These are phyloP conservation scores for Sebastes cheni DNA, from an alignment of 2,797 vertebrate species.

Conservation along the genomic window DNA sequence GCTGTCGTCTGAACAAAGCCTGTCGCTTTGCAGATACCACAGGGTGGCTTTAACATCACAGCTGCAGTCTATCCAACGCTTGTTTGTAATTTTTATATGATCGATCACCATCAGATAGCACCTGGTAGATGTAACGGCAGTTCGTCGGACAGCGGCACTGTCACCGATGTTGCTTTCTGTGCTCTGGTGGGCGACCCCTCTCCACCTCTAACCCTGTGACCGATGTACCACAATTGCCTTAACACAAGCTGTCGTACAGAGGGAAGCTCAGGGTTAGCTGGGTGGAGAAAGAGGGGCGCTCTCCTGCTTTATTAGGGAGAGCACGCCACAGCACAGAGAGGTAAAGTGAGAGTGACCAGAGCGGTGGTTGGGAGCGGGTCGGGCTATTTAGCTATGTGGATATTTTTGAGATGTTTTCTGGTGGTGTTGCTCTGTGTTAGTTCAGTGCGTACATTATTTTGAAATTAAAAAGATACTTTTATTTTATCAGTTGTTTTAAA, in stretches of 20 bases:
- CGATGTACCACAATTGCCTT: constrained; percentile 82
- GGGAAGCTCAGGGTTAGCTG: constrained; percentile 35
- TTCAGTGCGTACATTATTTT: constrained; percentile 75
- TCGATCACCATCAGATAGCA: background rate
- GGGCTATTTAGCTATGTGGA: constrained; percentile 69
- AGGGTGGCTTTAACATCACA: constrained; percentile 19
- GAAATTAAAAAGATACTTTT: constrained; percentile 47
- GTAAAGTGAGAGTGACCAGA: background rate
- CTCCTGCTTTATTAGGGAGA: constrained; percentile 9
- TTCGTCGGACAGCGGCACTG: constrained; percentile 29
- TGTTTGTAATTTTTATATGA: constrained; percentile 16
- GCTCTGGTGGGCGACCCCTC: constrained; percentile 29
- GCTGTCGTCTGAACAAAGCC: constrained; percentile 40
- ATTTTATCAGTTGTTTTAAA: constrained; percentile 55
- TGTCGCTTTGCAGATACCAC: constrained; percentile 14
- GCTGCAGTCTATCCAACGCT: background rate
- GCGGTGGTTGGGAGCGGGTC: constrained; percentile 40
- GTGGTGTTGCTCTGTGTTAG: constrained; percentile 83
- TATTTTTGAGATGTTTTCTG: constrained; percentile 78
- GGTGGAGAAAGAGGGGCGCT: constrained; percentile 4
- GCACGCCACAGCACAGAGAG: constrained; percentile 33
- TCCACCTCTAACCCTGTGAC: constrained; percentile 31
- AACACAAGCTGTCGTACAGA: constrained; percentile 81
- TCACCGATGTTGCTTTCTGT: constrained; percentile 29
- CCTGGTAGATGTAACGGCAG: background rate